Conservation (phyloP, 1,140 invertebrate species). For the Atta colombica region DNA sequence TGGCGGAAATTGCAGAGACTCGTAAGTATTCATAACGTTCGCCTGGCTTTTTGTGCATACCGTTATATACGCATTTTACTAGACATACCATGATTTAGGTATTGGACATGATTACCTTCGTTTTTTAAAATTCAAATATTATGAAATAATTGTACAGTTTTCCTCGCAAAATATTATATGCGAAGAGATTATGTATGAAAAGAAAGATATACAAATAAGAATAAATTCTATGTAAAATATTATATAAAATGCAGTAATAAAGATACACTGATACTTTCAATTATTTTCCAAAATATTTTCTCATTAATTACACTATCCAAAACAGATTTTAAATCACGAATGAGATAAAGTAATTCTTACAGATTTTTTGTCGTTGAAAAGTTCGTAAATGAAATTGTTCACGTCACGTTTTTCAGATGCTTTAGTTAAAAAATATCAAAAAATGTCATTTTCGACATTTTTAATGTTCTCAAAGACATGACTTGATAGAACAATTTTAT, state of each 20-base stretch:
- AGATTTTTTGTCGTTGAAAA: no score
- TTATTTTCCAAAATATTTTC: not conserved
- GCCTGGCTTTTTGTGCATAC: constrained; percentile 24
- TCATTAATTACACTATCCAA: not conserved
- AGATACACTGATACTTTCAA: not conserved
- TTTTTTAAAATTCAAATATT: constrained; percentile 27
- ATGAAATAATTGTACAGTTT: constrained; percentile 5
- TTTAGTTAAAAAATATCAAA: no score
- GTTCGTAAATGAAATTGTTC: no score
- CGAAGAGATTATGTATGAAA: not conserved
- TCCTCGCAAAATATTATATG: not conserved
- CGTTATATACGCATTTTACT: constrained; percentile 43
- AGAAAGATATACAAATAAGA: not conserved
- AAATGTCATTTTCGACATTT: no score
- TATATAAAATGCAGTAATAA: not conserved
- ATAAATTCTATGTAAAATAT: not conserved
- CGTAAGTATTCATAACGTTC: constrained; percentile 61
- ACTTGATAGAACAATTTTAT: no score
- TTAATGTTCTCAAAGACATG: no score
- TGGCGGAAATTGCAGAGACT: constrained; percentile 51
- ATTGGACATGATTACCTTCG: constrained; percentile 17
- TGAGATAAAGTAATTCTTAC: no score
- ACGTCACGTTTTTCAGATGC: no score
- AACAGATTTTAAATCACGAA: no score
- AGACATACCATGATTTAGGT: constrained; percentile 43